Percentiles rank a stretch among this genome's conserved stretches.
phyloP scores from a whole-genome alignment of 2,113 vertebrate genomes.

The Probosciger aterrimus region DNA sequence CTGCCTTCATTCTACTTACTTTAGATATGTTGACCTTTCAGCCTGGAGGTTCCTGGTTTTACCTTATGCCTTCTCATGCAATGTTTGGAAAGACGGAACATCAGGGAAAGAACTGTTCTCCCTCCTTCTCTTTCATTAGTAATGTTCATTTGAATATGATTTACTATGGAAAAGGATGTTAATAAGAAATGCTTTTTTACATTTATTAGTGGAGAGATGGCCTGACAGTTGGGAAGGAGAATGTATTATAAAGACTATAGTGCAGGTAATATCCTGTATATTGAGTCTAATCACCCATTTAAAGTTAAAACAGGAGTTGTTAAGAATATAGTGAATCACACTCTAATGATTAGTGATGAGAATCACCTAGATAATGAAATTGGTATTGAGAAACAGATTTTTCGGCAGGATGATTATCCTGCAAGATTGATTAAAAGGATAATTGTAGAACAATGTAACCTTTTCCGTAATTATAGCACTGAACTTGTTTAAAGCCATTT shows the following conservation, averaged over 20 bases:
- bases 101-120: background rate
- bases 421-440: conserved; percentile 81
- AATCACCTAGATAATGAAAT: conserved; percentile 83
- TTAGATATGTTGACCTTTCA: background rate
- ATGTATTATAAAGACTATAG: conserved; percentile 74
- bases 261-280: conserved; percentile 81
- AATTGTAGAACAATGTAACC: conserved; percentile 83
- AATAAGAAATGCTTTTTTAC: conserved; percentile 72
- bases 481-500: conserved; percentile 79
- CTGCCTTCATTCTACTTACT: background rate
- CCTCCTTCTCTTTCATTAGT: conserved; percentile 47
- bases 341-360: conserved; percentile 81
- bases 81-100: conserved; percentile 39
- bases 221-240: conserved; percentile 70
- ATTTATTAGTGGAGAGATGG: conserved; percentile 71
- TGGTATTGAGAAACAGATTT: conserved; percentile 83
- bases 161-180: conserved; percentile 67
- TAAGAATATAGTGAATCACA: conserved; percentile 78
- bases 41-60: background rate
- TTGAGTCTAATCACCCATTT: conserved; percentile 83
- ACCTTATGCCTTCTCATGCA: background rate
- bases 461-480: conserved; percentile 74
- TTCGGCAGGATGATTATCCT: conserved; percentile 79
- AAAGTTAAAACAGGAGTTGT: conserved; percentile 82
- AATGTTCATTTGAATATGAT: conserved; percentile 73